These are phyloP conservation scores for Bombus huntii DNA, from an alignment of 1,140 invertebrate genomes.

Conservation along the genomic window DNA sequence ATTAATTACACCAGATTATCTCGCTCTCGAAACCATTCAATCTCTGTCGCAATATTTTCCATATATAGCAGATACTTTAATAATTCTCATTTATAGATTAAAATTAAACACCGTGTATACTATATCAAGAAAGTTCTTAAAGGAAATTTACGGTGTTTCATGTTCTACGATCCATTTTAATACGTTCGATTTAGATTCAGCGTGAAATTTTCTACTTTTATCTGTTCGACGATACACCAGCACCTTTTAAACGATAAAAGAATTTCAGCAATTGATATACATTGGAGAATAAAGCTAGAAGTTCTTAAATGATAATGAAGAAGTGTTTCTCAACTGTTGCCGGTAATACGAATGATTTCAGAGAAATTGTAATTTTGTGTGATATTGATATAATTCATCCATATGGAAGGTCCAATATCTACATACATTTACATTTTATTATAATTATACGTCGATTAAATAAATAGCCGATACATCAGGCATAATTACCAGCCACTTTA, in stretches of 20 bases:
- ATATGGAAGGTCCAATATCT: neutral
- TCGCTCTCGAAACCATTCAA: too few species aligned
- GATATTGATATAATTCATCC: neutral
- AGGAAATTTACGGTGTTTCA: neutral
- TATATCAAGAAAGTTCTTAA: neutral
- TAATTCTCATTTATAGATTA: too few species aligned
- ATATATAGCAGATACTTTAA: too few species aligned
- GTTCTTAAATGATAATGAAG: neutral
- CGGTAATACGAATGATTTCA: neutral
- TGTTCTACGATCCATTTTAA: neutral
- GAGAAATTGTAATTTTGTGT: neutral
- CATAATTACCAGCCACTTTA: neutral
- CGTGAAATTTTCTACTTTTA: neutral
- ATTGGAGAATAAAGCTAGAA: neutral
- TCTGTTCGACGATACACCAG: neutral
- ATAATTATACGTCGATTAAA: neutral
- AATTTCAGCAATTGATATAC: too few species aligned
- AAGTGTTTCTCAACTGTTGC: neutral
- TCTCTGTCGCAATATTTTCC: too few species aligned
- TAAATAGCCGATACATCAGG: neutral
- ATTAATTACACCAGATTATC: too few species aligned
- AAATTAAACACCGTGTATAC: neutral
- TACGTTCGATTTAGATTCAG: neutral
- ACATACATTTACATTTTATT: neutral
- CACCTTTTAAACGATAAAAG: neutral